Conservation (phyloP, 2,797 vertebrate species). For the Sebastes aleutianus region DNA sequence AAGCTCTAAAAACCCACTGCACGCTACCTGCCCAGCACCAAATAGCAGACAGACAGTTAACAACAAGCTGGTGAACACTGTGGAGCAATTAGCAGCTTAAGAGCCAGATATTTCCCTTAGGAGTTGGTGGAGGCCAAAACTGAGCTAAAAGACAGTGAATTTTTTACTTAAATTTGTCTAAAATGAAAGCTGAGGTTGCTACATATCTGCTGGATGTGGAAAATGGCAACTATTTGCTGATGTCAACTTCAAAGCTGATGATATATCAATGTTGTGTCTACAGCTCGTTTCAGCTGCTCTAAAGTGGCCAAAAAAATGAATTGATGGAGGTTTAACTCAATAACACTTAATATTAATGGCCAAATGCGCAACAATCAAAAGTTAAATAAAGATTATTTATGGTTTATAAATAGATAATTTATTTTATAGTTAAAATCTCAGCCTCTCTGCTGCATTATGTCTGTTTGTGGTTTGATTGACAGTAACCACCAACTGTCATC, state of each 20-base stretch:
- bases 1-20: background rate
- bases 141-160: background rate
- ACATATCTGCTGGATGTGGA: background rate
- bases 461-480: background rate
- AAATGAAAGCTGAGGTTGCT: background rate
- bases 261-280: background rate
- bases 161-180: background rate
- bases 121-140: background rate
- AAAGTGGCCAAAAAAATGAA: background rate
- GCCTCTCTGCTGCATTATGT: background rate
- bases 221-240: background rate
- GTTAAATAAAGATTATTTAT: background rate
- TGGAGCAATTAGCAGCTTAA: background rate
- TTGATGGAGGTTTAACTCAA: background rate
- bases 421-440: background rate
- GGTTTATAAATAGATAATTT: background rate
- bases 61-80: background rate
- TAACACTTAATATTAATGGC: background rate
- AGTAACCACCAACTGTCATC: background rate
- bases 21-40: background rate
- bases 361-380: background rate
- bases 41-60: background rate
- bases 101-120: background rate
- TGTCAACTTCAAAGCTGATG: background rate
- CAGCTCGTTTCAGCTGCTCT: background rate